phyloP scores from a whole-genome alignment of 2,113 vertebrate genomes.

The Pseudonaja textilis region DNA sequence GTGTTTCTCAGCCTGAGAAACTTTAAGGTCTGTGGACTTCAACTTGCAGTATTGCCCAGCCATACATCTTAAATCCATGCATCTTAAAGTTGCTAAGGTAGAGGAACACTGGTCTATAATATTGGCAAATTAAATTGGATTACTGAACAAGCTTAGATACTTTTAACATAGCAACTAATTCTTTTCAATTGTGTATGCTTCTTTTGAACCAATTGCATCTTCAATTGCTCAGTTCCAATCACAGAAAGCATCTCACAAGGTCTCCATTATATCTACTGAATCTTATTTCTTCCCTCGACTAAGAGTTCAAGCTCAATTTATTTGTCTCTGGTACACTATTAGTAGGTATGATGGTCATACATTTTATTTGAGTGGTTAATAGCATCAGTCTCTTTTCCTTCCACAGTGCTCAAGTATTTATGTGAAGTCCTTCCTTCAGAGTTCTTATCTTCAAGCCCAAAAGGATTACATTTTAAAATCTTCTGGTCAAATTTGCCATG shows the following conservation, averaged over 20 bases:
- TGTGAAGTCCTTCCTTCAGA: neutral
- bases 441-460: neutral
- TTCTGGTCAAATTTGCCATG: neutral
- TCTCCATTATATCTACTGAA: neutral
- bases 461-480: neutral
- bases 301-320: neutral
- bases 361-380: neutral
- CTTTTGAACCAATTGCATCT: neutral
- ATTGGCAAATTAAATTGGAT: neutral
- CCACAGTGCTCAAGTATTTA: neutral
- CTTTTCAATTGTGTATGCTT: neutral
- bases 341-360: neutral
- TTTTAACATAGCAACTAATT: neutral
- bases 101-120: neutral
- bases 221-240: neutral
- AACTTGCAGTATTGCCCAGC: neutral
- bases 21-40: neutral
- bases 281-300: neutral
- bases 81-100: neutral
- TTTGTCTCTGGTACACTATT: neutral
- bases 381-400: neutral
- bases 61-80: neutral
- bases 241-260: neutral
- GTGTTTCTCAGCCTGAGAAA: neutral
- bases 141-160: neutral